Base-by-base conservation (phyloP, 53 echinoderm and acorn worm species). In the Temnopleurus reevesii region DNA sequence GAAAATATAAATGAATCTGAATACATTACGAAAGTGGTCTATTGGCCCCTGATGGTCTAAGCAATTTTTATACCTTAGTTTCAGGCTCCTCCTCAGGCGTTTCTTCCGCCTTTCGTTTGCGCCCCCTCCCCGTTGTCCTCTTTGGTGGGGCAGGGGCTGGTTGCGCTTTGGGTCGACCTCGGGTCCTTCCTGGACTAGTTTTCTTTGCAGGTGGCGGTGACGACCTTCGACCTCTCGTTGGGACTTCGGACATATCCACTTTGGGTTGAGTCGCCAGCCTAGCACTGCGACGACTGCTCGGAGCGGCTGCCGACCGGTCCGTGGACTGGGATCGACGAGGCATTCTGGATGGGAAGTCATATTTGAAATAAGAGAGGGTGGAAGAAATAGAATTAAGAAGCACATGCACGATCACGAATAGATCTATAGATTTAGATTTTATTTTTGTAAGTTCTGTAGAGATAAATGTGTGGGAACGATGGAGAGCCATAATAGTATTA, bases 211-310 rank as follows among this genome's bases (percentile, higher is more conserved):
- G 87, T 23, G 87, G 87, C 4, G 87, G 87, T 18, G 87, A 87
- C 19, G 87, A 87, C 87, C 87, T 45, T 31, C 87, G 46, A 51
- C 87, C 87, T 8, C 87, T 44, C 2, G 87, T 66, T 5, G 87
- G 87, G 8, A 87, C 87, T 53, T 87, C 87, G 7, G 87, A 87
- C 87, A 87, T 87, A 53, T 87, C 87, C 18, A 87, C 82, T 21
- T 82, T 64, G 46, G 87, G 87, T 31, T 87, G 87, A 2, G 45
- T 47, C 51, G 87, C 87, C 1, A 87, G 36, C 51, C 87, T 51
- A 53, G 87, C 71, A 35, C 87, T 87, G 47, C 87, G 87, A 26
- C 87, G 87, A 54, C 87, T 66, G n/a, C 10, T 33, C 3, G 87
- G 87, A 66, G 87, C 87, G 87, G 87, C 87, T 8, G 85, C 59